Base-by-base conservation (phyloP, 2,113 vertebrate genomes). In the Syngnathoides biaculeatus region DNA sequence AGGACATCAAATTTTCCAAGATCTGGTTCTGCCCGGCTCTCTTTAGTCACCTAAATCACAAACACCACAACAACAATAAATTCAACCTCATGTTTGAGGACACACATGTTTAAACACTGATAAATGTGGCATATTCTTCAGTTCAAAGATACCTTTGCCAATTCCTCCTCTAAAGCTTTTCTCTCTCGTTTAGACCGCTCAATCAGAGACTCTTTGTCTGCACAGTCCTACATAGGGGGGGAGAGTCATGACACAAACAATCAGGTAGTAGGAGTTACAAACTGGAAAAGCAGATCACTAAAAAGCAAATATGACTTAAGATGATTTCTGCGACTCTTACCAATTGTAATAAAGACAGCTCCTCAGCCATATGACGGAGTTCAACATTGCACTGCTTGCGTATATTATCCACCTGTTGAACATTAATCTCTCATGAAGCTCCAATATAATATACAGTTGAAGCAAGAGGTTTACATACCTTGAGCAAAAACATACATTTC, bases 101-200 rank as follows among this genome's bases (percentile, higher is more conserved):
- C 39, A 13, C 24, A 3, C 24, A 17, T 43, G 24, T 7, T 61
- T 39, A 2, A 45, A 45, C n/a, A 9, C 6, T 24, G 38, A 8
- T 8, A 64, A 4, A 35, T 63, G 17, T 13, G 14, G 22, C 22
- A 24, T 64, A 60, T 27, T 15, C 40, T 50, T 53, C 45, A 43
- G 20, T 17, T 24, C 7, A 20, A 73, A n/a, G 15, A 65, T 89
- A 98, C 97, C 94, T 94, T 96, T 79, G 94, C 94, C 24, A 99
- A 91, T 78, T 98, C 95, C 81, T 96, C 94, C 89, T 99, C 96
- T 61, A 95, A 88, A 15, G 93, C 93, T 81, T 88, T 94, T 80
- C 94, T 96, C 82, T 98, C 96, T 75, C 93, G 93, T 71, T 93
- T 79, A 47, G 87, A 88, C 79, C 91, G 91, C 76, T 97, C 94